phyloP scores from a whole-genome alignment of 2,113 vertebrate genomes.

The Sceloporus tristichus region DNA sequence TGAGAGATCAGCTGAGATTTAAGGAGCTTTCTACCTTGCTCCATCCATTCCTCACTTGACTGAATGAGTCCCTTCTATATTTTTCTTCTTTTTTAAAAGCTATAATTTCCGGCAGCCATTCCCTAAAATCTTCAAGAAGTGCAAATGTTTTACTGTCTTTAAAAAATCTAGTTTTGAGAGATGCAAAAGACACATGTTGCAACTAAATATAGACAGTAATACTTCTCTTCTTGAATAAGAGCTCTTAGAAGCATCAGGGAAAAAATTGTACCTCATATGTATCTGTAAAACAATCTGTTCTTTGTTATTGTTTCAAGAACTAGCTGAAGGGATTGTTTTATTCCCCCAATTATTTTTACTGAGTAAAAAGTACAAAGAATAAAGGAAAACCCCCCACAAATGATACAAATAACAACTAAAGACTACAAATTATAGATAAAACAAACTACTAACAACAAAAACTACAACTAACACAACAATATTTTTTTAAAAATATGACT shows the following conservation, averaged over 20 bases:
- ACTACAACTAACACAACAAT: no score
- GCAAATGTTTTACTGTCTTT: not conserved
- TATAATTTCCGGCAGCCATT: not conserved
- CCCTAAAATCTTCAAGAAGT: not conserved
- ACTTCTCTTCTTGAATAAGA: not conserved
- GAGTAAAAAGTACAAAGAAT: not conserved
- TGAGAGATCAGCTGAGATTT: not conserved
- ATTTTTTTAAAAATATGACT: no score
- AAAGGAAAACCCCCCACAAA: not conserved
- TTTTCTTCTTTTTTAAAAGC: not conserved
- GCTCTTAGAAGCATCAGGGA: not conserved
- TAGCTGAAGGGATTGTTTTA: not conserved
- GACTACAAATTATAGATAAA: no score
- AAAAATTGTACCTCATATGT: not conserved
- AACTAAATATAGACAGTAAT: not conserved
- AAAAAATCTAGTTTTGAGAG: conserved; percentile 1
- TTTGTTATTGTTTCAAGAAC: not conserved
- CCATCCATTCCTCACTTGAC: not conserved
- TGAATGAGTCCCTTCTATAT: not conserved
- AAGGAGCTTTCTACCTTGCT: not conserved
- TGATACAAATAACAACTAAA: no score
- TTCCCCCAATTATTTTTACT: not conserved
- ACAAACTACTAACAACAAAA: no score
- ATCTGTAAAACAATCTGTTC: not conserved
- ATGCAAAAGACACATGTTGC: not conserved